Base-by-base conservation (phyloP, 2,113 vertebrate genomes). In the Stigmatopora argus region DNA sequence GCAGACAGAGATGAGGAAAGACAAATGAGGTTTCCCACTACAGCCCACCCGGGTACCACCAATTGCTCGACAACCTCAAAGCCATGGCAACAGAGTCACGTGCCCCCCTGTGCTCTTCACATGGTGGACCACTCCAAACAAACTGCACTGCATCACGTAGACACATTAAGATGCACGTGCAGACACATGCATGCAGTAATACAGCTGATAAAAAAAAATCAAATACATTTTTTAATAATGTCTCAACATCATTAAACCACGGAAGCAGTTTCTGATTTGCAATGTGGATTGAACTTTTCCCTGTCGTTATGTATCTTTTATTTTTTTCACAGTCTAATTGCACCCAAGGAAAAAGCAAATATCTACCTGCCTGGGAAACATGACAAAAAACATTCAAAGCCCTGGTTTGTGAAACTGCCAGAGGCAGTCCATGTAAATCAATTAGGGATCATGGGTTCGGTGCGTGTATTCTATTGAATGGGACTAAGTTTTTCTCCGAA, bases 21-120 rank as follows among this genome's bases (percentile, higher is more conserved):
- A 62, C 60, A 59, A 52, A 81, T 34, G 44, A 57, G 70, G 59
- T 70, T 58, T 66, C 57, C 62, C 68, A 73, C 73, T 73, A 72
- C 58, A 75, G 74, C 77, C 75, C 73, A 73, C 69, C 60, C 58
- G 67, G n/a, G 67, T 26, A 66, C 75, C 67, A 70, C 87, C 82
- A 83, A 83, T 82, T 72, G 73, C 83, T 80, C 52, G 69, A 73
- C 77, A 84, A 81, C 77, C 73, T 72, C 49, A 83, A 80, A 62
- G 77, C 83, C 88, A 86, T 88, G 74, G 86, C 83, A 89, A 89
- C 86, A 87, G 86, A 79, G 75, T 87, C 85, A 86, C 82, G 62
- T 87, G 85, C 21, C 38, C 66, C 56, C 12, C 61, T 64, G 53
- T 53, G 49, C 66, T 55, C 21, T 83, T 80, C 74, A 78, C 59